Percentiles rank a stretch among this genome's conserved stretches.
These are phyloP conservation scores for Eutrigla gurnardus DNA, from an alignment of 2,797 vertebrate species.

Conservation along the genomic window DNA sequence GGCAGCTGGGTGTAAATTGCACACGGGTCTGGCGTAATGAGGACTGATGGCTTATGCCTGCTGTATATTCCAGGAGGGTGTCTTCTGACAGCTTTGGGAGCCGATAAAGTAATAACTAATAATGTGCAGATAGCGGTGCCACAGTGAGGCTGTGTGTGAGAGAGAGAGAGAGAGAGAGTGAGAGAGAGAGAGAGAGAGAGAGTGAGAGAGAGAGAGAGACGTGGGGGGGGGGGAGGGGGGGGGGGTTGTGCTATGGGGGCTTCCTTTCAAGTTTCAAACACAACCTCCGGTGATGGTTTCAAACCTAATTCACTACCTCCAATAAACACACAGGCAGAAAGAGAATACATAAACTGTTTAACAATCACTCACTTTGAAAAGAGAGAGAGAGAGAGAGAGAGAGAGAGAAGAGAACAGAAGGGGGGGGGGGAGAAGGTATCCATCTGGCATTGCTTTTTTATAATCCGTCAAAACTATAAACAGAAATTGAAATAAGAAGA, in stretches of 20 bases:
- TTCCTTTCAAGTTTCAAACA: slow-evolving; percentile 87
- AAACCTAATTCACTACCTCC: slow-evolving; percentile 85
- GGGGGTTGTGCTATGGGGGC: slow-evolving; percentile 64
- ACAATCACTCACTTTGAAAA: slow-evolving; percentile 83
- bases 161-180: slow-evolving; percentile 29
- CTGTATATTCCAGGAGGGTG: slow-evolving; percentile 83
- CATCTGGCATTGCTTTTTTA: slow-evolving; percentile 74
- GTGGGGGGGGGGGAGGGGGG: slow-evolving; percentile 36
- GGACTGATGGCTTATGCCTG: slow-evolving; percentile 84
- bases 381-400: slow-evolving; percentile 69
- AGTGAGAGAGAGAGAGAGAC: slow-evolving; percentile 36
- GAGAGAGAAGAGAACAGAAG: slow-evolving; percentile 59
- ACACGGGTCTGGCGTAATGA: slow-evolving; percentile 82
- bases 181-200: slow-evolving; percentile 39
- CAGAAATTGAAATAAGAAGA: slow-evolving; percentile 83
- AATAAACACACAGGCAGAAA: slow-evolving; percentile 85
- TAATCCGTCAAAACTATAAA: slow-evolving; percentile 82
- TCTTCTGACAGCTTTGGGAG: slow-evolving; percentile 87
- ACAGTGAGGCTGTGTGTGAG: slow-evolving; percentile 64
- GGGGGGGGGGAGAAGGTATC: slow-evolving; percentile 51
- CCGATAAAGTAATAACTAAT: slow-evolving; percentile 87
- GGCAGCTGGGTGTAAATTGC: slow-evolving; percentile 80
- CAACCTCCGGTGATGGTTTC: slow-evolving; percentile 84
- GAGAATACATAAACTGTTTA: slow-evolving; percentile 86
- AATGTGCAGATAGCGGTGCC: slow-evolving; percentile 84